Evolutionary conservation across 2,888 invertebrate species (phyloP).

Genomic region (Nomada flava): DNA sequence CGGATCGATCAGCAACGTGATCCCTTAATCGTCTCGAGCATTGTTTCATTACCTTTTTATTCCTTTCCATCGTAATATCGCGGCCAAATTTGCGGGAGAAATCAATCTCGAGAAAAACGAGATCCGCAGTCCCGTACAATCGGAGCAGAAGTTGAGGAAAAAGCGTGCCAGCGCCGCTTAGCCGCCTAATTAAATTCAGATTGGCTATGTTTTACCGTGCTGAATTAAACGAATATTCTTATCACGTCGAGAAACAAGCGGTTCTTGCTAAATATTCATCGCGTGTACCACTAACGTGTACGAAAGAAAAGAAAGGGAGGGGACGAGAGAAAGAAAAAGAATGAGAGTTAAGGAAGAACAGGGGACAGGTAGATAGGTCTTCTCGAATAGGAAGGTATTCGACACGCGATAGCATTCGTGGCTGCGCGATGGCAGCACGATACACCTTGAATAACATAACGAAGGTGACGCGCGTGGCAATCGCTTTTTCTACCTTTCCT

Average conservation of each 20-base stretch:
- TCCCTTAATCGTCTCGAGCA: neutral
- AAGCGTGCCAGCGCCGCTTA: slow-evolving; percentile 38
- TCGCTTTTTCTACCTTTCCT: slow-evolving; percentile 33
- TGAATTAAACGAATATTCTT: slow-evolving; percentile 56
- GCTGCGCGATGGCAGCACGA: slow-evolving; percentile 71
- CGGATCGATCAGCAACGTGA: neutral
- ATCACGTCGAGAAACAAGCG: slow-evolving; percentile 66
- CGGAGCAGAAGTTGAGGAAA: slow-evolving; percentile 17
- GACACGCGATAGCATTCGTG: slow-evolving; percentile 55
- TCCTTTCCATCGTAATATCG: neutral
- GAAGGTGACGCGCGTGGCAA: slow-evolving; percentile 39
- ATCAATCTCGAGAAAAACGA: slow-evolving; percentile 32
- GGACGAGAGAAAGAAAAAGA: neutral
- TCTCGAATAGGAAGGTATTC: slow-evolving; percentile 55
- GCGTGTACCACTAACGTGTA: slow-evolving; percentile 52
- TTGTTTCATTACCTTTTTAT: neutral
- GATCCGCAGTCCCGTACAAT: neutral
- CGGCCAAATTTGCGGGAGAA: slow-evolving; percentile 2
- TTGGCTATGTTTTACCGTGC: slow-evolving; percentile 39
- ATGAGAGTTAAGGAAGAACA: neutral
- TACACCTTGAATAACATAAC: slow-evolving; percentile 50
- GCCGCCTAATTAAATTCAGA: slow-evolving; percentile 64
- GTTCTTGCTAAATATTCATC: slow-evolving; percentile 74
- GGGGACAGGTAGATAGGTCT: slow-evolving; percentile 32
- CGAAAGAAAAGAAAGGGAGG: slow-evolving; percentile 1